A percentile compares a stretch with the other conserved stretches of the same genome.
Evolutionary conservation across 1,140 invertebrate species (phyloP).

Genomic region (Eufriesea mexicana): DNA sequence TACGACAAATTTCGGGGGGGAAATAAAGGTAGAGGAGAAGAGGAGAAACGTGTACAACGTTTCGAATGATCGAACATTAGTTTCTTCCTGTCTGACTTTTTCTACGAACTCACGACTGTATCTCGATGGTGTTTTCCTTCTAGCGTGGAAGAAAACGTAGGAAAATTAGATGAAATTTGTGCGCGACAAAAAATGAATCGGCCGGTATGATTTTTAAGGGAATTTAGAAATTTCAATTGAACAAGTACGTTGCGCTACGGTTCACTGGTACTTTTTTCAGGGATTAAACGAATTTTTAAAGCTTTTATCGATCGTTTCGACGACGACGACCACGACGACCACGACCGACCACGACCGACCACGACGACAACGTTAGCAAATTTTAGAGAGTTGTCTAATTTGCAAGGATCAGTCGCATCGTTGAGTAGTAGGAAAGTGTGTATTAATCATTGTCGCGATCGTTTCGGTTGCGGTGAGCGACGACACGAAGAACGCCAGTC

Average conservation of each 20-base stretch:
- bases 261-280: conserved; percentile 1
- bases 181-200: background rate
- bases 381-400: conserved; percentile 12
- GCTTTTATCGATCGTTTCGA: conserved; percentile 30
- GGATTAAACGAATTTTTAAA: conserved; percentile 30
- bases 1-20: background rate
- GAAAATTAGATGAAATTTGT: conserved; percentile 5
- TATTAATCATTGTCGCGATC: background rate
- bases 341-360: background rate
- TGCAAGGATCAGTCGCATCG: conserved; percentile 17
- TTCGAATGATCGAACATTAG: background rate
- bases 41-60: background rate
- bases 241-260: background rate
- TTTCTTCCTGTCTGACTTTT: conserved; percentile 26
- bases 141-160: conserved; percentile 10
- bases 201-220: conserved; percentile 2
- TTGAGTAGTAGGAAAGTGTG: background rate
- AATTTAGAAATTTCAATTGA: conserved; percentile 1
- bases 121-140: conserved; percentile 35
- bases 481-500: conserved; percentile 44
- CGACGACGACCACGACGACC: background rate
- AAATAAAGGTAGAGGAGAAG: background rate
- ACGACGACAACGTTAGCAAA: conserved; percentile 21
- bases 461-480: background rate
- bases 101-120: background rate